Evolutionary conservation across 2,797 vertebrate species (phyloP).

Genomic region (Rhodeus uyekii): DNA sequence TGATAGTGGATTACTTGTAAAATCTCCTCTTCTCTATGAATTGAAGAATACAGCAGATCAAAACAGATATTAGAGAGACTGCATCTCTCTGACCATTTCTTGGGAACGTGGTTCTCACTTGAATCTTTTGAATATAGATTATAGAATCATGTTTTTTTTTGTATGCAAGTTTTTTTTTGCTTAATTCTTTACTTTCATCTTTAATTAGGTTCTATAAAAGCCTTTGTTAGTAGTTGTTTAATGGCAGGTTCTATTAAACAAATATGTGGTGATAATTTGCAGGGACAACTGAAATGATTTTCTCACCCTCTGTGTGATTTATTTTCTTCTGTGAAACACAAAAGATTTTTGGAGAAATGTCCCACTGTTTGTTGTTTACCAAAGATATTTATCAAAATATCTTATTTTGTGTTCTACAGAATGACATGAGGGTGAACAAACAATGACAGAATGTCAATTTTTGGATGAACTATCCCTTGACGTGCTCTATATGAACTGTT

Average conservation of each 20-base stretch:
- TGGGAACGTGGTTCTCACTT: background rate
- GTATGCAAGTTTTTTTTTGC: background rate
- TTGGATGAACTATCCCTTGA: background rate
- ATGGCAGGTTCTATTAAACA: background rate
- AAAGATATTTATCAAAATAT: background rate
- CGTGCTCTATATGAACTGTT: background rate
- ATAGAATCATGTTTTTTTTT: background rate
- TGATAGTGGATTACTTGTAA: slow-evolving; percentile 7
- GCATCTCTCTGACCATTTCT: background rate
- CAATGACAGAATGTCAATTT: background rate
- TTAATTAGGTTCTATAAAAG: background rate
- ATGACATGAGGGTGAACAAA: background rate
- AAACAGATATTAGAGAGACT: slow-evolving; percentile 10
- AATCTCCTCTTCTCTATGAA: slow-evolving; percentile 13
- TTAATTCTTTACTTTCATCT: background rate
- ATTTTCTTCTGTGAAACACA: background rate
- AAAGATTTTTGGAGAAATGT: background rate
- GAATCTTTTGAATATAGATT: background rate
- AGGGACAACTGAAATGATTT: background rate
- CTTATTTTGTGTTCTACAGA: background rate
- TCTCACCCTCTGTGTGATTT: background rate
- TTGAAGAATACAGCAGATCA: slow-evolving; percentile 10
- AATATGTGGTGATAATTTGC: background rate
- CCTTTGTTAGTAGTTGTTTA: background rate
- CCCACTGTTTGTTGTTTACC: background rate